Percentiles rank a stretch among this genome's conserved stretches.
Conservation (phyloP, 2,797 vertebrate species). For the Nyctibius grandis region DNA sequence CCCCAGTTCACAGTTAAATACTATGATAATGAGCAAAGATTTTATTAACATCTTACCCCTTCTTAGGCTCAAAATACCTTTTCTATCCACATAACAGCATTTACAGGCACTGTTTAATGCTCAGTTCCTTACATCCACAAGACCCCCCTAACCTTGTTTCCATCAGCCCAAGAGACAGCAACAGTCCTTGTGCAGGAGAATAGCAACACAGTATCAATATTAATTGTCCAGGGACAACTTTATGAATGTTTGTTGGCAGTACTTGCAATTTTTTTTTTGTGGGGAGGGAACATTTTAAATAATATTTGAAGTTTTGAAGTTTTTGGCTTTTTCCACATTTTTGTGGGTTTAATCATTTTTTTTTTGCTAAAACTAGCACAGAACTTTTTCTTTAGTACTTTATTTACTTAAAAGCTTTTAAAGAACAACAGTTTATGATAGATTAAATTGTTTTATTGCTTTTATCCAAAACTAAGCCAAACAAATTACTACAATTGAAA, state of each 20-base stretch:
- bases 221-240: background rate
- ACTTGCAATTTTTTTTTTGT: background rate
- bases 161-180: background rate
- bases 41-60: background rate
- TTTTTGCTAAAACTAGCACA: background rate
- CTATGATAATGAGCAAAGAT: background rate
- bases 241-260: background rate
- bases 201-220: background rate
- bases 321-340: background rate
- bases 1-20: background rate
- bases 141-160: background rate
- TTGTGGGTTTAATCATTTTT: background rate
- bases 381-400: background rate
- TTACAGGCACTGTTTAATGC: background rate
- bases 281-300: background rate
- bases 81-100: background rate
- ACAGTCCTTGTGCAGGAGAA: background rate
- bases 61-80: background rate
- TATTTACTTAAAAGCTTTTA: background rate
- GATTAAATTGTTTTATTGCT: background rate
- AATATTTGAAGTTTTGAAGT: background rate
- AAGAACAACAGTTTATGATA: background rate
- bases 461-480: background rate
- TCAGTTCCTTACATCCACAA: background rate
- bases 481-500: background rate